Base-by-base conservation (phyloP, 2,113 vertebrate genomes). In the Phodopus roborovskii region DNA sequence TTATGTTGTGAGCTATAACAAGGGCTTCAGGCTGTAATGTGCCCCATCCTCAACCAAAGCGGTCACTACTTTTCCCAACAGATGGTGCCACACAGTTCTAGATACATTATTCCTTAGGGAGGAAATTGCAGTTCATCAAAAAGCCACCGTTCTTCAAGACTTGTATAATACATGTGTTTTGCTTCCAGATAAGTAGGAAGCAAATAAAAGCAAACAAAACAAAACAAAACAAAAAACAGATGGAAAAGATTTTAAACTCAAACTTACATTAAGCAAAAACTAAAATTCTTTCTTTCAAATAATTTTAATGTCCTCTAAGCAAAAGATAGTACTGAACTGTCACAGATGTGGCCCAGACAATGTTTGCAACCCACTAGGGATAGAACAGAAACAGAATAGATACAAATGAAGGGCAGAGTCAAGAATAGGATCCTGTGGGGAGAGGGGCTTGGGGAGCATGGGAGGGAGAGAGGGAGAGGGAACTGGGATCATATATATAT, bases 51-150 rank as follows among this genome's bases (percentile, higher is more conserved):
- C 90, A 85, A 8, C 36, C 33, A 39, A 90, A 84, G 36, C 48
- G 87, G 10, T 95, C 82, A 10, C 78, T 91, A 33, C 12, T 48
- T 90, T 66, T 48, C 62, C 85, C 97, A 97, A 87, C 13, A 97
- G 97, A 66, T 97, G 97, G 96, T 93, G 53, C 70, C 95, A 62
- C 64, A 75, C 96, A 96, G 95, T 48, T 93, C 22, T 81, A 90
- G 92, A 56, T 28, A 12, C 36, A 48, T 50, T 28, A 12, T 71
- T 75, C 30, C 50, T 48, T 7, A 9, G 33, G 26, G 42, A 88
- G 45, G 60, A 56, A n/a, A 87, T 48, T 1, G 58, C 5, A 48
- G 7, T 45, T 36, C 8, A 15, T 68, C n/a, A 83, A 19, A 84
- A 53, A 68, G 9, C 19, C 60, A 11, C 12, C n/a, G 28, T 10